Evolutionary conservation across 2,113 vertebrate genomes (phyloP).

Genomic region (Nesoenas mayeri): DNA sequence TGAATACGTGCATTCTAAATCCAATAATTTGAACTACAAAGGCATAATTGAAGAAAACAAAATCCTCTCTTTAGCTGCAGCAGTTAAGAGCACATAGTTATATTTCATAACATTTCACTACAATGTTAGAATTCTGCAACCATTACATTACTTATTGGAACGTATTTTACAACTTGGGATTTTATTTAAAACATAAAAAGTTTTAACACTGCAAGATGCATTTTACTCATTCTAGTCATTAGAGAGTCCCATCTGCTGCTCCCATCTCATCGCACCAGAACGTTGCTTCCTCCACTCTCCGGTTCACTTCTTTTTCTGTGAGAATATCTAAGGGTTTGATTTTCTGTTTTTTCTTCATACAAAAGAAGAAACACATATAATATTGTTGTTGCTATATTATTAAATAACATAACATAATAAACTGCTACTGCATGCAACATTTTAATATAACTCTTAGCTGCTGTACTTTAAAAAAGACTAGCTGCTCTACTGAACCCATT

Average conservation of each 20-base stretch:
- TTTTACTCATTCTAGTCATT: constrained; percentile 41
- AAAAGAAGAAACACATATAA: constrained; percentile 22
- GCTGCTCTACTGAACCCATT: neutral
- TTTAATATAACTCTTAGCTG: neutral
- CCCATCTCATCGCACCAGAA: neutral
- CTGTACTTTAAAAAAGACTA: neutral
- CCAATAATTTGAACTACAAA: constrained; percentile 36
- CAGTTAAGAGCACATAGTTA: constrained; percentile 38
- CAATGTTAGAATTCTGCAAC: constrained; percentile 59
- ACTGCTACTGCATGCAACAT: neutral
- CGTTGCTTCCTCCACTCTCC: constrained; percentile 13
- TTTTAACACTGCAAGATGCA: constrained; percentile 65
- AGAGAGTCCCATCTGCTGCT: constrained; percentile 6
- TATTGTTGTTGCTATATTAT: neutral
- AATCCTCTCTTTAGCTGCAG: constrained; percentile 48
- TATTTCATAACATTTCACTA: constrained; percentile 61
- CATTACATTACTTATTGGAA: constrained; percentile 60
- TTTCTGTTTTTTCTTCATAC: constrained; percentile 81
- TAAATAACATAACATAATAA: neutral
- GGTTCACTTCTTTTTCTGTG: constrained; percentile 51
- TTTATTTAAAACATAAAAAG: constrained; percentile 58
- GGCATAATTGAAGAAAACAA: constrained; percentile 25
- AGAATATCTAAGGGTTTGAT: constrained; percentile 75
- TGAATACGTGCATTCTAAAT: constrained; percentile 34
- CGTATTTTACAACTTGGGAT: constrained; percentile 62